Conservation (phyloP, 2,113 vertebrate genomes). For the Hemiprocne comata region DNA sequence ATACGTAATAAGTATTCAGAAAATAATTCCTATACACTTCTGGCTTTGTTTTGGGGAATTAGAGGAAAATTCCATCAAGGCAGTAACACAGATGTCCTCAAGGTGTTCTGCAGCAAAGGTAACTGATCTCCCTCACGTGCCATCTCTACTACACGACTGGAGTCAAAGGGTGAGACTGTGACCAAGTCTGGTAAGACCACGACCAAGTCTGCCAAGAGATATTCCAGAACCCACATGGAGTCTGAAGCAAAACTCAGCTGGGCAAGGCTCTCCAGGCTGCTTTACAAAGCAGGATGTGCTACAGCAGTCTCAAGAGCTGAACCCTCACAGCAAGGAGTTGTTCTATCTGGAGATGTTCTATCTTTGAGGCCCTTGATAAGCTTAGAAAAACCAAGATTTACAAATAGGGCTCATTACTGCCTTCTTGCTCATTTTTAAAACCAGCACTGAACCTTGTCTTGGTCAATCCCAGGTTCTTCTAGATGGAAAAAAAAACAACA, state of each 20-base stretch:
- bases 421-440: not conserved
- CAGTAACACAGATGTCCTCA: not conserved
- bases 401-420: not conserved
- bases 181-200: not conserved
- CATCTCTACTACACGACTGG: not conserved
- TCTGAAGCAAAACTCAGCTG: not conserved
- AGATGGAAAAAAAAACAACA: not conserved
- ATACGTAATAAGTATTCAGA: not conserved
- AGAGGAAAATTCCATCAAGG: not conserved
- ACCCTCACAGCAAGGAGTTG: not conserved
- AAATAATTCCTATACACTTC: not conserved
- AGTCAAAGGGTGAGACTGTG: fast-evolving
- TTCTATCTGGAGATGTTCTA: not conserved
- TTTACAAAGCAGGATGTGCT: not conserved
- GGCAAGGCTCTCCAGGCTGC: not conserved
- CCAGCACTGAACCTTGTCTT: not conserved
- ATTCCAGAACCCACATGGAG: fast-evolving
- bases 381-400: not conserved
- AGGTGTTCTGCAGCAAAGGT: not conserved
- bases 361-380: not conserved
- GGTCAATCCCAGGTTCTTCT: not conserved
- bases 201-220: not conserved
- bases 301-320: not conserved
- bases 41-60: not conserved
- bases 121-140: not conserved